Evolutionary conservation across 2,113 vertebrate species (phyloP), one percentile per base, ranked within the genome.

Genomic region (Microtus oregoni): DNA sequence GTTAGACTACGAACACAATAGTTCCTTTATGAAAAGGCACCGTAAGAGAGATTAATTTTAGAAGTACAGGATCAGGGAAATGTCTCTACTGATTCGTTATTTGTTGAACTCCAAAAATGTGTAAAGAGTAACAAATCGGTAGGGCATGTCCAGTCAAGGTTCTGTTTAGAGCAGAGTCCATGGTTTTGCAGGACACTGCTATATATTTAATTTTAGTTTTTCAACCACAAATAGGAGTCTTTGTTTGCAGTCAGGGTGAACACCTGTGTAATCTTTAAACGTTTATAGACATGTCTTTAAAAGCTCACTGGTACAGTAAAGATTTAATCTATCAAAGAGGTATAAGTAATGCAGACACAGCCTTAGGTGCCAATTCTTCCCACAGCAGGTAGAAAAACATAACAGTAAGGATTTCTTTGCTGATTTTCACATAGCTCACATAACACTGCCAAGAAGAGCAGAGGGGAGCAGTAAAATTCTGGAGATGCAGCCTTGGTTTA

Each of bases 301-400:
- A 98, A 98, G 95, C 97, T 98, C 95, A 98, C 96, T 97, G 58
- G 97, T 89, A 95, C 95, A 98, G 98, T 98, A 92, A 98, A 98
- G 98, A 98, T 98, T 98, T 98, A 98, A 99, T 98, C 98, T 98
- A 98, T 98, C 97, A 98, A 98, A 98, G 97, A 95, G 92, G 86
- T 97, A 98, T 98, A 98, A 98, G 98, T 98, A 98, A 98, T 98
- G 98, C 93, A 98, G 98, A 98, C 96, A 95, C 98, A 98, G 98
- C 98, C 98, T 98, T 87, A 98, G 98, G 98, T 98, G 98, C 96
- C 98, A 96, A n/a, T 97, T 97, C 97, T 98, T 98, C 96, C 96
- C 97, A 93, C 92, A 17, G 85, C 93, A 98, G 95, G 96, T 92
- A 3, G 22, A 97, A 97, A 96, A 95, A 89, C 63, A 97, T 93